Base-by-base conservation (phyloP, 2,113 vertebrate species). In the Peromyscus leucopus region DNA sequence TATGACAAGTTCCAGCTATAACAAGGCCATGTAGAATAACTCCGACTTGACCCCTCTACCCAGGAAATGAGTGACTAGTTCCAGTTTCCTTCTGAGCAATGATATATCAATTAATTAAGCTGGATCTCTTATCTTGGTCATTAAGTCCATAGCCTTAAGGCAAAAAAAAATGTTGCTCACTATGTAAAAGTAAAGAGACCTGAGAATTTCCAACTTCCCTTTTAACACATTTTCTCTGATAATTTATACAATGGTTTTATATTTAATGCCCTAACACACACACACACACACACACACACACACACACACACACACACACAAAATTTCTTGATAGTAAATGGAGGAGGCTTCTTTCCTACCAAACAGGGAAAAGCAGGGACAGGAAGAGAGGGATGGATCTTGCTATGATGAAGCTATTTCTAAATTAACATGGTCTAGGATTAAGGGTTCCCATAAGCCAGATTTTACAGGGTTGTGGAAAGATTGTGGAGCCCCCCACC, bases 281-380 rank as follows among this genome's bases (percentile, higher is more conserved):
- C 33, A 57, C 33, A 57, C 21, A 51, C 33, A 57, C 33, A 57
- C 21, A 51, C 33, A 57, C 33, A 57, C 21, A 51, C 33, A 57
- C 33, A 57, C 21, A 51, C 33, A 57, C 33, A 57, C 21, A 51
- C 33, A 57, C 33, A 57, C 51, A 82, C 33, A 57, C 33, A 57
- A 11, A 46, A 59, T 57, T 79, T 89, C 42, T 92, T 65, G 48
- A 16, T 39, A 46, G 19, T 46, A 0, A 79, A 78, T 36, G 21
- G 36, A 72, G 22, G 21, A 79, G 59, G 39, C 42, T 63, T 96
- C 17, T 59, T 76, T 95, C 76, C 94, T 93, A 76, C 39, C 36
- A 85, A 65, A 21, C 82, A 36, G 78, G 26, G 55, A 80, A 95
- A 94, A 89, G 4, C 22, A 59, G 59, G 8, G 61, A 57, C 22